Evolutionary conservation across 1,140 invertebrate species (phyloP).

Genomic region (Meloidogyne hapla): DNA sequence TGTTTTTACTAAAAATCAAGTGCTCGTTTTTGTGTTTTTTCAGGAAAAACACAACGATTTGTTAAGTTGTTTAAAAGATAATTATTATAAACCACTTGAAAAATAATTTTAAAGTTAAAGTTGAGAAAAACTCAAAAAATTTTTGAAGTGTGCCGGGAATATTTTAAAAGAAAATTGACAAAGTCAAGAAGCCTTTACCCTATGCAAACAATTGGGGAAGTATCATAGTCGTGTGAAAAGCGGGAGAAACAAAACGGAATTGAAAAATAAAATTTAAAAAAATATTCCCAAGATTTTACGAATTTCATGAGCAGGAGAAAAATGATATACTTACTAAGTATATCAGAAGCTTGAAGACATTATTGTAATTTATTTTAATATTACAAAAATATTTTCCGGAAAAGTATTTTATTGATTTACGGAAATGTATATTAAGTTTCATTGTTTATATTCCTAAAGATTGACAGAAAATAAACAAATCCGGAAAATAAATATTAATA

Average conservation of each 20-base stretch:
- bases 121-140: not conserved
- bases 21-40: not conserved
- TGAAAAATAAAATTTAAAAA: not conserved
- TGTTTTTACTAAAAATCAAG: conserved; percentile 2
- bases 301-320: not conserved
- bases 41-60: too few relatives aligned
- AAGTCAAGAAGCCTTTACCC: not conserved
- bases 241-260: not conserved
- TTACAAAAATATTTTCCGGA: too few relatives aligned
- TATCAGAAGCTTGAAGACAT: too few relatives aligned
- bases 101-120: not conserved
- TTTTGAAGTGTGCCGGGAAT: not conserved
- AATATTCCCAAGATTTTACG: not conserved
- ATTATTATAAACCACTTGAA: not conserved
- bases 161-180: not conserved
- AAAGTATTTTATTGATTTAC: too few relatives aligned
- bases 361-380: too few relatives aligned
- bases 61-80: too few relatives aligned
- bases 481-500: too few relatives aligned
- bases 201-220: not conserved
- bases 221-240: conserved; percentile 3
- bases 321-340: too few relatives aligned
- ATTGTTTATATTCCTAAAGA: too few relatives aligned
- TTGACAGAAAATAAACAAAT: too few relatives aligned
- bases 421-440: too few relatives aligned